Base-by-base conservation (phyloP, 2,888 invertebrate genomes). In the Platycnemis pennipes region DNA sequence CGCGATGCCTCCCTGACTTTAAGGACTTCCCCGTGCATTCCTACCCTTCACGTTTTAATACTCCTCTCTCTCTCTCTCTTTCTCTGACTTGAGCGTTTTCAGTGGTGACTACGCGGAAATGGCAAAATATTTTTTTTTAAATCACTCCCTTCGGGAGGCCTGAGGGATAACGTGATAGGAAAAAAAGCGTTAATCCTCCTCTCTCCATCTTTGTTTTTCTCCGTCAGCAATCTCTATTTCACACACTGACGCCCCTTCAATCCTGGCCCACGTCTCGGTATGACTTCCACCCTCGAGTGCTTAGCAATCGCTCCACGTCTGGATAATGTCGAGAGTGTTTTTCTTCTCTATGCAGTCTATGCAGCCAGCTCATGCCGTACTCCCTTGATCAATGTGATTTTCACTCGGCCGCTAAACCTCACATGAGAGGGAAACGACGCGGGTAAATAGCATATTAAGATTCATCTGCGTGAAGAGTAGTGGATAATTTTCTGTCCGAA, bases 21-120 rank as follows among this genome's bases (percentile, higher is more conserved):
- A 77, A 77, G 77, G 77, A 77, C 77, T 37, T 77, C n/a, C 77
- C 37, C 77, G 37, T 77, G 77, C 77, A 77, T 77, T 77, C 77
- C 37, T 77, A 77, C 77, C 77, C 13, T 77, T 77, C 77, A 13
- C 77, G 77, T 77, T 77, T 77, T 77, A 77, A 77, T 77, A 37
- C 77, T 37, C 31, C 37, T 37, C 77, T n/a, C 77, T 37, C 2
- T 37, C 37, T 3, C 63, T 26, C 26, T n/a, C 22, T 26, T 2
- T 77, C 37, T 37, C 77, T 7, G 77, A 37, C 37, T 77, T 7
- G n/a, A 77, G 77, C 77, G 77, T 37, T 77, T 77, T 31, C 77
- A 31, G 31, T 26, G 31, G 37, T 77, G 77, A 37, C 37, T 77
- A 77, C 77, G 31, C 13, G 77, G 77, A 77, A 77, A 37, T 77